phyloP scores from a whole-genome alignment of 2,797 vertebrate genomes.

The Notolabrus celidotus region DNA sequence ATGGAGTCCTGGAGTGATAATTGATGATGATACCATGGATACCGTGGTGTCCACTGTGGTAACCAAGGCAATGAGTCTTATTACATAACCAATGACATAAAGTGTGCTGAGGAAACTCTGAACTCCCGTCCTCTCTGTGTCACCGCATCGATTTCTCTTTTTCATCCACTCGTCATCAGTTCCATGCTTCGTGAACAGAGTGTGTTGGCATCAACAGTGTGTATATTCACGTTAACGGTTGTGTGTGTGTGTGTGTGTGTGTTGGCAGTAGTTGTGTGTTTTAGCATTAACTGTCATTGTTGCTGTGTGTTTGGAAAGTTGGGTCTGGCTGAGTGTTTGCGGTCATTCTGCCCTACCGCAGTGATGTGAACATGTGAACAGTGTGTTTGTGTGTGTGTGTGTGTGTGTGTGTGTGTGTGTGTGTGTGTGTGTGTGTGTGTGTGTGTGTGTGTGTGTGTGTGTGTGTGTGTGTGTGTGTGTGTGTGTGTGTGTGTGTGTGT shows the following conservation, averaged over 20 bases:
- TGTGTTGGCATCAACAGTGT: background rate
- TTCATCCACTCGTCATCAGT: conserved; percentile 26
- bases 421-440: no score
- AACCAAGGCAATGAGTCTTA: conserved; percentile 28
- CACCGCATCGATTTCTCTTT: conserved; percentile 19
- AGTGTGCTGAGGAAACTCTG: conserved; percentile 53
- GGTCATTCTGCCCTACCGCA: conserved; percentile 61
- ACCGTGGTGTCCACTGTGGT: conserved; percentile 54
- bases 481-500: no score
- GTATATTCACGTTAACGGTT: conserved; percentile 17
- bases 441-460: no score
- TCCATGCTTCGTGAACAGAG: conserved; percentile 25
- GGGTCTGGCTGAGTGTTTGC: conserved; percentile 31
- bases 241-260: background rate
- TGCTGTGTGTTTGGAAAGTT: conserved; percentile 58
- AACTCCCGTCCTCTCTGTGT: conserved; percentile 36
- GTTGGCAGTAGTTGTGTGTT: no score
- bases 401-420: no score
- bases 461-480: no score
- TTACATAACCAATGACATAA: conserved; percentile 70
- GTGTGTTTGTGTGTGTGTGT: no score
- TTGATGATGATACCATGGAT: conserved; percentile 43
- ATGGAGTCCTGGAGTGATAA: conserved; percentile 24
- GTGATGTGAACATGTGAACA: conserved; percentile 46
- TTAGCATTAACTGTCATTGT: conserved; percentile 24